Evolutionary conservation across 2,113 vertebrate species (phyloP), one percentile per base, ranked within the genome.

Genomic region (Ciconia maguari): DNA sequence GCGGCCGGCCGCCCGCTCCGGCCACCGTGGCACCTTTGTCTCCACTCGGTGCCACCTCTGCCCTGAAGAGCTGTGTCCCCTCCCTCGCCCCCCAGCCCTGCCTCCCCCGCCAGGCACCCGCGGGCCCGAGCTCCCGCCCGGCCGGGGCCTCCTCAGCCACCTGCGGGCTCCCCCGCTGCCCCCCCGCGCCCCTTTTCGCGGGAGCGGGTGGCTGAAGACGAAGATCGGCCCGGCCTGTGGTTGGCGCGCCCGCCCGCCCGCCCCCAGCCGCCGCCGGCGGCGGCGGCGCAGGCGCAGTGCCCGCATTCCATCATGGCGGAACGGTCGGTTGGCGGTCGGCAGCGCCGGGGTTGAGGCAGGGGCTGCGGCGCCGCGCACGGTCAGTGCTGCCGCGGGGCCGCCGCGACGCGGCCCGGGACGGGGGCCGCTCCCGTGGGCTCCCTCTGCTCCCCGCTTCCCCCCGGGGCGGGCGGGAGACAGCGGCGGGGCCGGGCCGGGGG

Each of bases 231-330:
- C 15, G 11, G 42, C 12, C 49, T 29, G 61, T 64, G 95, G 57
- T 94, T 93, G 69, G n/a, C 78, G 87, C 65, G 75, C 89, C 87
- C 91, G 89, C 82, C 71, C 60, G 26, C 19, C 26, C 58, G 36
- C 36, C 36, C 36, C 36, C 36, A 36, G 36, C 36, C 36, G 29
- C 78, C 36, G 36, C 36, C 36, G 29, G 72, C 36, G 36, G 17
- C n/a, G 29, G 80, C 64, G 34, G 89, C 92, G 93, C 96, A 76
- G 91, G 96, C 93, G 96, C 96, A 79, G 49, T 68, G 91, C 66
- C 93, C 83, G 87, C 97, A 97, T 38, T 41, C 94, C 97, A 97
- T 93, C 91, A 96, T 94, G 96, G 94, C 96, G 97, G 96, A 94
- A 41, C 86, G 70, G 91, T 55, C 92, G 58, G 92, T 76, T 78